These are phyloP conservation scores for Poecile atricapillus DNA, from an alignment of 2,113 vertebrate genomes.

Conservation along the genomic window DNA sequence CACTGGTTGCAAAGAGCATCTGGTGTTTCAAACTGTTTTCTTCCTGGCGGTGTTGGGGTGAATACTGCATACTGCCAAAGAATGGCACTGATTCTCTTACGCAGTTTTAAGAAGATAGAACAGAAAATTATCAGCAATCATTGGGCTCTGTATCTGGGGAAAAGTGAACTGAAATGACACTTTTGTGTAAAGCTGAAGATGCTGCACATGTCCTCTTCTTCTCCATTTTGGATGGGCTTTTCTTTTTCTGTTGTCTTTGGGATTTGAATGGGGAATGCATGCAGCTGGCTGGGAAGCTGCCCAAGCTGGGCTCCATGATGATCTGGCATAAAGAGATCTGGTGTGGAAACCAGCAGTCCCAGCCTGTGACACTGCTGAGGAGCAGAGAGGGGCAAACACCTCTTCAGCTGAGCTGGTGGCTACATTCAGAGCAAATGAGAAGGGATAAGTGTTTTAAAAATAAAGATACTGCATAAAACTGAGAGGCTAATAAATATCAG, in stretches of 20 bases:
- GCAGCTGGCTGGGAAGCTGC: not conserved
- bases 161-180: not conserved
- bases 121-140: not conserved
- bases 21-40: not conserved
- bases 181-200: not conserved
- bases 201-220: not conserved
- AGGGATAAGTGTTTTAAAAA: not conserved
- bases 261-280: not conserved
- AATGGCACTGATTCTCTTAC: not conserved
- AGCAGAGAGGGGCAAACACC: not conserved
- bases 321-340: not conserved
- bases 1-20: not conserved
- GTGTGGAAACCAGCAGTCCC: not conserved
- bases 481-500: not conserved
- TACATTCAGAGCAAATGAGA: not conserved
- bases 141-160: not conserved
- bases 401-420: not conserved
- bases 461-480: not conserved
- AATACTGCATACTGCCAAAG: not conserved
- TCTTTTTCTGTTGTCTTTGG: not conserved
- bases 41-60: not conserved
- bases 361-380: not conserved
- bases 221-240: not conserved
- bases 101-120: not conserved
- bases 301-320: rapidly evolving